phyloP scores from a whole-genome alignment of 2,113 vertebrate genomes.

The Epinephelus cyanopodus region DNA sequence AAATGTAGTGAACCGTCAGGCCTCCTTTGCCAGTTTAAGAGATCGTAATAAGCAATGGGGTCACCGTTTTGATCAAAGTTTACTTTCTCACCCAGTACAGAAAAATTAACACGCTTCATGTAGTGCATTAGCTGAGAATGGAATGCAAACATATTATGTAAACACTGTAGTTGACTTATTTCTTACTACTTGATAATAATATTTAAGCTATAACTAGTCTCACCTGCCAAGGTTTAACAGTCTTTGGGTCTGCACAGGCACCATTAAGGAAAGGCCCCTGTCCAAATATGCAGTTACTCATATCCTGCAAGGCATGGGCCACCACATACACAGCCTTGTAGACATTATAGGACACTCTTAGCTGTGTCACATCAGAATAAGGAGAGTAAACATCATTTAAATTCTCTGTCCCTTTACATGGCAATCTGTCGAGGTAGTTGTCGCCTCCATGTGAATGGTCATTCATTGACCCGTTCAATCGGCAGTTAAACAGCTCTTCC shows the following conservation, averaged over 20 bases:
- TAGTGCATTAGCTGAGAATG: conserved; percentile 76
- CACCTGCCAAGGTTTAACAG: conserved; percentile 82
- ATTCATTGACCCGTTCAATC: conserved; percentile 72
- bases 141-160: background rate
- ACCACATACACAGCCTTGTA: conserved; percentile 84
- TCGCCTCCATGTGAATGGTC: conserved; percentile 52
- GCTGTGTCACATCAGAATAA: conserved; percentile 80
- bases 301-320: conserved; percentile 82
- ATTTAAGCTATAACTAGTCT: too few relatives aligned
- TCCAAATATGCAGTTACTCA: conserved; percentile 70
- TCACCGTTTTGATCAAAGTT: conserved; percentile 83
- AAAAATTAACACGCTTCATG: conserved; percentile 79
- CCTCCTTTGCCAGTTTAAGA: conserved; percentile 82
- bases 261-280: conserved; percentile 73
- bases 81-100: conserved; percentile 73
- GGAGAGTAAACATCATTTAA: conserved; percentile 72
- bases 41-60: conserved; percentile 83
- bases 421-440: conserved; percentile 21
- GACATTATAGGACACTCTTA: conserved; percentile 43
- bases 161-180: too few relatives aligned
- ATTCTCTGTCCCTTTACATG: conserved; percentile 74
- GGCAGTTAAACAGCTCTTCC: conserved; percentile 81
- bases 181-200: too few relatives aligned
- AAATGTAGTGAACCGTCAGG: conserved; percentile 72
- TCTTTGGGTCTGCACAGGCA: conserved; percentile 68